A percentile compares a stretch with the other conserved stretches of the same genome.
Evolutionary conservation across 2,797 vertebrate genomes (phyloP).

Genomic region (Lindbergichthys nudifrons): DNA sequence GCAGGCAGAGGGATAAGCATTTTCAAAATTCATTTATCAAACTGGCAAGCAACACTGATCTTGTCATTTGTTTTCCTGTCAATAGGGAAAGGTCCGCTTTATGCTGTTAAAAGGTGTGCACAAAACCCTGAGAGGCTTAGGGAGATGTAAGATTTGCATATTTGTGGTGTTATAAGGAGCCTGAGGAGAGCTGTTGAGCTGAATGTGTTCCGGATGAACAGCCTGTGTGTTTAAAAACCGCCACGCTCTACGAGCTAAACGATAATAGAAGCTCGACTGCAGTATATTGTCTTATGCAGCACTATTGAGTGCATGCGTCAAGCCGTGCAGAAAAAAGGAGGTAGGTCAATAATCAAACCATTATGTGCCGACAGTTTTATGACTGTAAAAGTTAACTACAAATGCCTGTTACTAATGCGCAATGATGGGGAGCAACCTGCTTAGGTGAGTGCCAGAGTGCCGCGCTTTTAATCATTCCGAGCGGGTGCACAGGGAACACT

Average conservation of each 20-base stretch:
- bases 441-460: slow-evolving; percentile 52
- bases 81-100: slow-evolving; percentile 17
- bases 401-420: slow-evolving; percentile 57
- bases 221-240: slow-evolving; percentile 21
- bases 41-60: slow-evolving; percentile 16
- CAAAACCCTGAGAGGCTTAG: slow-evolving; percentile 31
- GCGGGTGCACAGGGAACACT: slow-evolving; percentile 52
- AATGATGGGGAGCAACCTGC: slow-evolving; percentile 56
- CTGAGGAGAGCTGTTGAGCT: slow-evolving; percentile 24
- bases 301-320: slow-evolving; percentile 19
- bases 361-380: slow-evolving; percentile 58
- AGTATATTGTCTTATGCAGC: slow-evolving; percentile 21
- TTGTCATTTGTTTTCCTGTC: slow-evolving; percentile 41
- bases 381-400: slow-evolving; percentile 62
- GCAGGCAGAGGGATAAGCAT: slow-evolving; percentile 1
- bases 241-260: slow-evolving; percentile 14
- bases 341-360: slow-evolving; percentile 50
- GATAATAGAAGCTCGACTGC: slow-evolving; percentile 24
- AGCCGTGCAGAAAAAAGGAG: slow-evolving; percentile 18
- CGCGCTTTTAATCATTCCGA: slow-evolving; percentile 60
- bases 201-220: slow-evolving; percentile 40
- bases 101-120: slow-evolving; percentile 31
- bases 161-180: slow-evolving; percentile 18
- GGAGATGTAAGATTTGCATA: slow-evolving; percentile 39
- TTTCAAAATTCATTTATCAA: slow-evolving; percentile 26